Evolutionary conservation across 2,113 vertebrate species (phyloP).

Genomic region (Triplophysa rosa): DNA sequence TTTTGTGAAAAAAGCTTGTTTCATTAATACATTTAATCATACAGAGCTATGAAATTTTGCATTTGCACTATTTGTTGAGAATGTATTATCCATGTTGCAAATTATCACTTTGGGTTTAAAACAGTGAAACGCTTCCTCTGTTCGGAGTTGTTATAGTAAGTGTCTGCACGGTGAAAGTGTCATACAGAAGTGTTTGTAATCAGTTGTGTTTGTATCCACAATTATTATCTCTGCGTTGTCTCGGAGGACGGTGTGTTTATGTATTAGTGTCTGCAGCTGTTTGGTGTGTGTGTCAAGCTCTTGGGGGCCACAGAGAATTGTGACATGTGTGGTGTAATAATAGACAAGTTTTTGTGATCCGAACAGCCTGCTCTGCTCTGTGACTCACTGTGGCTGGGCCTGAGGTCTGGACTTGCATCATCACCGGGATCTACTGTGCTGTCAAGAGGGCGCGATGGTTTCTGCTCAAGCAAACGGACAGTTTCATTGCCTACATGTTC

Average conservation of each 20-base stretch:
- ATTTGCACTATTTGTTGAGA: background rate
- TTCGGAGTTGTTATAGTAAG: slow-evolving; percentile 21
- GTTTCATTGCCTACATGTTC: background rate
- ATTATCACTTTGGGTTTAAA: slow-evolving; percentile 7
- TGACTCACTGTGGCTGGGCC: slow-evolving; percentile 64
- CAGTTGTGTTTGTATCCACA: slow-evolving; percentile 16
- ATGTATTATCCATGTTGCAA: background rate
- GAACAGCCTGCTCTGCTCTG: slow-evolving; percentile 52
- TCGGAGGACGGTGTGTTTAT: slow-evolving; percentile 67
- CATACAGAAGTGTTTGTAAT: slow-evolving; percentile 15
- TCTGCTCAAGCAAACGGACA: slow-evolving; percentile 1
- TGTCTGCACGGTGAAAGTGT: slow-evolving; percentile 22
- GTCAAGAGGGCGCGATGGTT: slow-evolving; percentile 27
- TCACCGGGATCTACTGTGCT: slow-evolving; percentile 38
- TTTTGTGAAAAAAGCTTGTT: too few species aligned
- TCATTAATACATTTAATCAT: background rate
- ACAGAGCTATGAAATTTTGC: background rate
- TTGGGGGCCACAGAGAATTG: slow-evolving; percentile 59
- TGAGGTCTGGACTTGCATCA: slow-evolving; percentile 59
- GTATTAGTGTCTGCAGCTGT: slow-evolving; percentile 62
- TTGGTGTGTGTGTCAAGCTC: slow-evolving; percentile 60
- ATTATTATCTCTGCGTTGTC: slow-evolving; percentile 52
- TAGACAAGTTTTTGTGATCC: slow-evolving; percentile 64
- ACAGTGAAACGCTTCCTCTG: background rate
- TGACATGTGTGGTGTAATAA: slow-evolving; percentile 65